Conservation (phyloP, 1,140 invertebrate genomes). For the Caenorhabditis brenneri region DNA sequence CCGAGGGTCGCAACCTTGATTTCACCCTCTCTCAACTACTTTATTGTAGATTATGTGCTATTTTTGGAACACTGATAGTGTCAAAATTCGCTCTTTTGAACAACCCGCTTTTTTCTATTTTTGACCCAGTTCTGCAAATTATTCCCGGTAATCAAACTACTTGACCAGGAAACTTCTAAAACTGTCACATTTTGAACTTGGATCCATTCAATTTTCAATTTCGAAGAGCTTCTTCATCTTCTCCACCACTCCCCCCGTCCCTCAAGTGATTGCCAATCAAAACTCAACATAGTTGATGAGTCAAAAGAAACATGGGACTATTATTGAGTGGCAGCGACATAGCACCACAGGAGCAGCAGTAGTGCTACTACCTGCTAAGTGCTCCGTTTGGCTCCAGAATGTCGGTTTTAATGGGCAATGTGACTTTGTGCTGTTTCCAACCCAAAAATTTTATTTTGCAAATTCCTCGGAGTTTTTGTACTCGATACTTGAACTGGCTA, state of each 20-base stretch:
- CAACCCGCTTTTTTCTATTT: too few relatives aligned
- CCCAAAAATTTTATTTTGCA: not conserved
- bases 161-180: not conserved
- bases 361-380: not conserved
- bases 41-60: too few relatives aligned
- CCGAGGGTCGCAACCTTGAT: too few relatives aligned
- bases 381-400: not conserved
- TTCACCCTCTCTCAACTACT: too few relatives aligned
- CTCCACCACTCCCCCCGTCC: not conserved
- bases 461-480: too few relatives aligned
- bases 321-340: not conserved
- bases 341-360: too few relatives aligned
- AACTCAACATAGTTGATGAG: constrained; percentile 25
- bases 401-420: not conserved
- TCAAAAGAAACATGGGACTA: constrained; percentile 31
- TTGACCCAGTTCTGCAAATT: too few relatives aligned
- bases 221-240: not conserved
- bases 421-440: not conserved
- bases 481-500: too few relatives aligned
- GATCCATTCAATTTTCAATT: not conserved
- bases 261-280: constrained; percentile 25
- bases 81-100: too few relatives aligned
- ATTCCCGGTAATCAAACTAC: not conserved
- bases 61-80: too few relatives aligned
- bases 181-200: constrained; percentile 18